These are phyloP conservation scores for Siphonodentalium dalli DNA, from an alignment of 2,888 invertebrate genomes.

Conservation along the genomic window DNA sequence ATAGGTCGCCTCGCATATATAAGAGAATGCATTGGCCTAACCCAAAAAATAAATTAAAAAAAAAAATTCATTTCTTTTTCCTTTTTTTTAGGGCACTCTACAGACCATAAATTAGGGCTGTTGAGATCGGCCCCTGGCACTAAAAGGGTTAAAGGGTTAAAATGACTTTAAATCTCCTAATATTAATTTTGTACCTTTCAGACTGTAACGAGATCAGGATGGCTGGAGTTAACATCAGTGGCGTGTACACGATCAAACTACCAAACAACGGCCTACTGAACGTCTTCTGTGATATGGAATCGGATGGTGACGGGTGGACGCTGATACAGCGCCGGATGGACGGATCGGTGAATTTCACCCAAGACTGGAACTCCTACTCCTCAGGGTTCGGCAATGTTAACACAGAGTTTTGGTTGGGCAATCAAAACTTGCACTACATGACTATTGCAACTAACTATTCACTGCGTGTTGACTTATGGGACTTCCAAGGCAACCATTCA, in stretches of 20 bases:
- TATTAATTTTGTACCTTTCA: conserved; percentile 38
- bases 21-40: too few species aligned
- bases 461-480: conserved; percentile 82
- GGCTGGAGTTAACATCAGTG: conserved; percentile 73
- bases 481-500: conserved; percentile 83
- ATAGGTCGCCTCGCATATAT: too few species aligned
- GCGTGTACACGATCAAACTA: conserved; percentile 77
- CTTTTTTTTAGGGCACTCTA: too few species aligned
- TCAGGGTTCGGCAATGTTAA: conserved; percentile 77
- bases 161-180: neutral
- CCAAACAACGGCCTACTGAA: conserved; percentile 73
- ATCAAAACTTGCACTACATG: conserved; percentile 80
- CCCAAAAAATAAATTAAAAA: too few species aligned
- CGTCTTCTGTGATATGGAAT: conserved; percentile 73
- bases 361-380: conserved; percentile 83
- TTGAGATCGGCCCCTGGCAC: too few species aligned
- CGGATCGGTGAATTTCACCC: conserved; percentile 81
- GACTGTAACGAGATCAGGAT: conserved; percentile 70
- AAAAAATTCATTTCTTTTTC: too few species aligned
- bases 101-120: too few species aligned
- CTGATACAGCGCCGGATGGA: conserved; percentile 82
- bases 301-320: conserved; percentile 73
- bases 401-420: conserved; percentile 88
- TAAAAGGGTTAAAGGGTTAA: too few species aligned
- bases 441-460: conserved; percentile 67